Conservation (phyloP, 2,113 vertebrate species). For the Lathamus discolor region DNA sequence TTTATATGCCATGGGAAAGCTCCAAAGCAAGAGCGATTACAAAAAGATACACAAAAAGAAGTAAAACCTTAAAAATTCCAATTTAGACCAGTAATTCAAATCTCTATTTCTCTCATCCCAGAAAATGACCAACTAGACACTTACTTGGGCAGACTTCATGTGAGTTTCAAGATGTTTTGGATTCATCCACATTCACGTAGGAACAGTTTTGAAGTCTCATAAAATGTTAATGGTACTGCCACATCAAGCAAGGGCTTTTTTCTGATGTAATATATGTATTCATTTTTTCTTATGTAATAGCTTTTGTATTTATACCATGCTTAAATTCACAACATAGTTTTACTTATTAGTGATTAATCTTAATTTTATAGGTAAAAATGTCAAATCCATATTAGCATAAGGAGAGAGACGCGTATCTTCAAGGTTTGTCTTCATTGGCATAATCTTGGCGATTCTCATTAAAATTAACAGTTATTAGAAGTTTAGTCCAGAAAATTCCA, state of each 20-base stretch:
- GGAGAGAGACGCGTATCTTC: background rate
- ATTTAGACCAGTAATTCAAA: background rate
- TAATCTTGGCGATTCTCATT: constrained; percentile 39
- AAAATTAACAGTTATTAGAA: constrained; percentile 59
- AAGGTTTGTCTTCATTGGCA: background rate
- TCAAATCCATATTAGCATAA: background rate
- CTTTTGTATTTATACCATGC: background rate
- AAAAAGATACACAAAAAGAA: background rate
- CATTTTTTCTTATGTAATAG: background rate
- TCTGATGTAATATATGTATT: background rate
- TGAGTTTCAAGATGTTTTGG: background rate
- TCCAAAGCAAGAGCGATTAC: background rate
- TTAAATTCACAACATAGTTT: background rate
- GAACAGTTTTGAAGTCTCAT: background rate
- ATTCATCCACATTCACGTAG: background rate
- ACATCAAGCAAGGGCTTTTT: background rate
- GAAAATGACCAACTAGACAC: background rate
- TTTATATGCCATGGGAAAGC: background rate
- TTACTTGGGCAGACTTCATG: background rate
- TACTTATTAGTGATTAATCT: background rate
- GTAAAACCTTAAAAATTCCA: background rate
- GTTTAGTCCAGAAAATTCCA: constrained; percentile 38
- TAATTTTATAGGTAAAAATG: background rate
- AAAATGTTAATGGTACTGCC: background rate
- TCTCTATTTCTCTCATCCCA: background rate